Conservation (phyloP, 37 sponge, comb jelly and placozoan genomes). For the Mnemiopsis leidyi region DNA sequence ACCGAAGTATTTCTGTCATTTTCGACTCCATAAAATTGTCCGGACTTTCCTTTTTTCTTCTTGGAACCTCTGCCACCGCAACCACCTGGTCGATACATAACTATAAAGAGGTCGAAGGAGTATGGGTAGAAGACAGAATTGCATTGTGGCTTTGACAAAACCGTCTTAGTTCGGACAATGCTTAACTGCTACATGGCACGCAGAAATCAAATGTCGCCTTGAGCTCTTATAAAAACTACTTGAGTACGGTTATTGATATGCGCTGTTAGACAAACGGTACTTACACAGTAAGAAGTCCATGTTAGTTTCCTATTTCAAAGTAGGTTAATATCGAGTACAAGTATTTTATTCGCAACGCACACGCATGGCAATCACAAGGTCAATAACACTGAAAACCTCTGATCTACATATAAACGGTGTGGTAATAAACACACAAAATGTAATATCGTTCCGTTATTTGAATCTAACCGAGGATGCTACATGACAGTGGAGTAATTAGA, state of each 20-base stretch:
- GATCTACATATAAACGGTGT: background rate
- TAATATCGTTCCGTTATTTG: background rate
- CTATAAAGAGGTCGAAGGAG: too few relatives aligned
- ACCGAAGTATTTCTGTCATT: background rate
- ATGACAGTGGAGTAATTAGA: background rate
- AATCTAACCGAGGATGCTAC: background rate
- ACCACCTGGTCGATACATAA: too few relatives aligned
- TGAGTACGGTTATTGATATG: too few relatives aligned
- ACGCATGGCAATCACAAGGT: background rate
- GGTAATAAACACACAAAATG: background rate
- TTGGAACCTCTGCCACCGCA: constrained; percentile 7
- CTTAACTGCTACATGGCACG: too few relatives aligned
- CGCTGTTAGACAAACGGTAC: too few relatives aligned
- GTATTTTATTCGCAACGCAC: too few relatives aligned
- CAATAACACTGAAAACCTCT: background rate
- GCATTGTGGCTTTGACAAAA: too few relatives aligned
- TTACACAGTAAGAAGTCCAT: constrained; percentile 33
- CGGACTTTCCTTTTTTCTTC: background rate
- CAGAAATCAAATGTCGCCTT: too few relatives aligned
- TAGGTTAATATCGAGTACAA: background rate
- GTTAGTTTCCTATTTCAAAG: background rate
- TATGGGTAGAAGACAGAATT: too few relatives aligned
- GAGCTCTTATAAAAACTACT: too few relatives aligned
- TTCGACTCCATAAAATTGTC: background rate
- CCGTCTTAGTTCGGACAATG: too few relatives aligned